Conservation (phyloP, 2,888 invertebrate species). For the Parthenolecanium corni region DNA sequence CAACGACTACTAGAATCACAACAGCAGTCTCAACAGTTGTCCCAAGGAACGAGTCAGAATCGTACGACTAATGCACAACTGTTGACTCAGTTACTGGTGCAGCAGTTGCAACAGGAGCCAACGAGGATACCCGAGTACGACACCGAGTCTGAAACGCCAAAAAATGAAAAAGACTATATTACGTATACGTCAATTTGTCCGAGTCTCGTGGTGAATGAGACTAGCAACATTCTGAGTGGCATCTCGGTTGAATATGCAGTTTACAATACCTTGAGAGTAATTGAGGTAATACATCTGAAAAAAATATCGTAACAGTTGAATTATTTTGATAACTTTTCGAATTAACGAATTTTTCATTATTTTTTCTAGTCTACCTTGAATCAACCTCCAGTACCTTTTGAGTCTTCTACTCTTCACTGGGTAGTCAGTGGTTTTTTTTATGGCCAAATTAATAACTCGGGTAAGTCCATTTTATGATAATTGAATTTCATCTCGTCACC, state of each 20-base stretch:
- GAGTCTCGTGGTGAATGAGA: constrained; percentile 39
- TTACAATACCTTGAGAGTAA: constrained; percentile 42
- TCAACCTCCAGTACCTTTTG: constrained; percentile 34
- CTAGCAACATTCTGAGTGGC: constrained; percentile 39
- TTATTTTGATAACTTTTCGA: no score
- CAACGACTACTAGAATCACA: not conserved
- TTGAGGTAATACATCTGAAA: constrained; percentile 38
- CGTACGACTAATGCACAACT: constrained; percentile 5
- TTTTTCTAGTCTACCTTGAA: constrained; percentile 35
- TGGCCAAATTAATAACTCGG: constrained; percentile 33
- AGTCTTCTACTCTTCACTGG: constrained; percentile 37
- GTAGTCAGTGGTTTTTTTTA: constrained; percentile 36
- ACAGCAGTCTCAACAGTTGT: not conserved
- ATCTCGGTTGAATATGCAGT: constrained; percentile 46
- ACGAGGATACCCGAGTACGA: constrained; percentile 7
- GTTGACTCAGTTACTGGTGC: constrained; percentile 5
- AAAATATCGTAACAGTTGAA: not conserved
- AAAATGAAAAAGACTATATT: constrained; percentile 38
- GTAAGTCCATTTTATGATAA: constrained; percentile 32
- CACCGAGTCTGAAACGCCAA: constrained; percentile 22
- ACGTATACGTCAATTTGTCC: constrained; percentile 42
- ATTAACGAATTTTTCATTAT: not conserved
- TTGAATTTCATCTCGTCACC: not conserved
- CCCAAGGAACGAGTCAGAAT: not conserved
- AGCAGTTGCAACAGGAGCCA: constrained; percentile 13